Percentiles rank a stretch among this genome's conserved stretches.
Conservation (phyloP, 2,797 vertebrate species). For the Halcyon leucocephala region DNA sequence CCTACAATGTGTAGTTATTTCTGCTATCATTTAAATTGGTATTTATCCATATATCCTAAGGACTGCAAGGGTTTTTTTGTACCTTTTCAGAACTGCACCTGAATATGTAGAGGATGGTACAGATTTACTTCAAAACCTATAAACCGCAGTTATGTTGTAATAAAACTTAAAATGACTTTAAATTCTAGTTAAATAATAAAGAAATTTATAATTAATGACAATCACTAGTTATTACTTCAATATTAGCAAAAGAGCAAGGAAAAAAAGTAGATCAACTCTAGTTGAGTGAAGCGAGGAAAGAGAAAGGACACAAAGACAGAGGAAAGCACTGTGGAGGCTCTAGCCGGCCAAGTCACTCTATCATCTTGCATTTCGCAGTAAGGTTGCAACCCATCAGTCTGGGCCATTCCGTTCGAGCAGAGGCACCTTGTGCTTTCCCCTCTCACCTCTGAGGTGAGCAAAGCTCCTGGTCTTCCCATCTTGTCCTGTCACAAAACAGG, state of each 20-base stretch:
- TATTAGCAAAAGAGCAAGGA: neutral
- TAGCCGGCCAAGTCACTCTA: neutral
- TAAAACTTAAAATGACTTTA: neutral
- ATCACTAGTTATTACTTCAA: neutral
- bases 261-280: neutral
- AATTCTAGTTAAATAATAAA: neutral
- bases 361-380: neutral
- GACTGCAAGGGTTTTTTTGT: neutral
- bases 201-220: neutral
- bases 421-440: neutral
- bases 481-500: neutral
- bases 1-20: neutral
- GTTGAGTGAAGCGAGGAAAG: neutral
- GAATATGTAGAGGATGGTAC: neutral
- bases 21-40: neutral
- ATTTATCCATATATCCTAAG: neutral
- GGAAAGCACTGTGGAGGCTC: neutral
- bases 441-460: accelerated
- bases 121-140: neutral
- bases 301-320: neutral
- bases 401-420: neutral
- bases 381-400: neutral
- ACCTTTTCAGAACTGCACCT: neutral
- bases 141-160: neutral
- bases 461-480: neutral